Evolutionary conservation across 2,797 vertebrate genomes (phyloP).

Genomic region (Coracias cyanogaster): DNA sequence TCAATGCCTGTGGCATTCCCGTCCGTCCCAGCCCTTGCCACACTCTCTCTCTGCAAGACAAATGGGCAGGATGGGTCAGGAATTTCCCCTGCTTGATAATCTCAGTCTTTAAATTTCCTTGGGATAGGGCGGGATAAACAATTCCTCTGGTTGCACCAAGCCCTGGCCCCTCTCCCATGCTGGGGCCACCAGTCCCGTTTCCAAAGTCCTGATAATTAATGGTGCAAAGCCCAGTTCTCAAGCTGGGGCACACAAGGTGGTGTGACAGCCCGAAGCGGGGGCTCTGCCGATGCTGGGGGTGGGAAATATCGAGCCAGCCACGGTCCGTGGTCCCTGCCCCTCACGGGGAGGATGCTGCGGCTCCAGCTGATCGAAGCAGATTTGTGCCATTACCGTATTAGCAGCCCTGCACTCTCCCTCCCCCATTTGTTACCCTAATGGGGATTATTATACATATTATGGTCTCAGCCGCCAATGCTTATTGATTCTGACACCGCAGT

Average conservation of each 20-base stretch:
- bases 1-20: neutral
- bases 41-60: neutral
- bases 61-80: neutral
- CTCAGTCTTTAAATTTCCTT: neutral
- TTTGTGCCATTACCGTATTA: neutral
- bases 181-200: neutral
- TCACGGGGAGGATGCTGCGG: neutral
- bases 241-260: neutral
- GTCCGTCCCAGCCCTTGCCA: neutral
- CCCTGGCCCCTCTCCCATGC: neutral
- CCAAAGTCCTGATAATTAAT: neutral
- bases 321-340: neutral
- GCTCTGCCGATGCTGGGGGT: neutral
- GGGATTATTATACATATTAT: constrained; percentile 55
- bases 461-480: constrained; percentile 20
- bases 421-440: constrained; percentile 23
- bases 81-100: neutral
- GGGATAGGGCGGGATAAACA: neutral
- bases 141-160: neutral
- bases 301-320: accelerated
- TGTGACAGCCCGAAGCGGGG: neutral
- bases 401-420: neutral
- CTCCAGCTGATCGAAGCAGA: neutral
- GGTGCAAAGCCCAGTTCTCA: neutral
- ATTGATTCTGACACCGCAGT: constrained; percentile 32